Evolutionary conservation across 2,797 vertebrate species (phyloP), one percentile per base, ranked within the genome.

Genomic region (Esox lucius): DNA sequence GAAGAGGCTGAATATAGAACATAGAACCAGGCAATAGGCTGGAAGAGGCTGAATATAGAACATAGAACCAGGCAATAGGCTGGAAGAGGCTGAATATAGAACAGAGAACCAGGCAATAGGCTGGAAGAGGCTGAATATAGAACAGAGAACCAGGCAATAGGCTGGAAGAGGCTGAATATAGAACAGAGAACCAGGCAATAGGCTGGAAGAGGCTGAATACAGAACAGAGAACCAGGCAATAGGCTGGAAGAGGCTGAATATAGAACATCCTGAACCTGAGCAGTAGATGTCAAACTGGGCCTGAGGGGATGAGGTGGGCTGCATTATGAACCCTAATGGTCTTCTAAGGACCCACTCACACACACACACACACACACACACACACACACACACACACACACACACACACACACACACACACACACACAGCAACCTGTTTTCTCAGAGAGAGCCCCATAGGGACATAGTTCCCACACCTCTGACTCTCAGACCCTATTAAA

Each of bases 251-350:
- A 26, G 16, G 15, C 9, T 75, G 59, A 75, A 75, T 51, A 86
- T 74, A 65, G 79, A 88, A 78, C 77, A 78, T 64, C 84, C 71
- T 91, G 90, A 91, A 89, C 90, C 85, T 86, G 83, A 84, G 76
- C 71, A 64, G 82, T 84, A 85, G 92, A 91, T 92, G 94, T 94
- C 93, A 93, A 83, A 74, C 81, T 85, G 75, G 88, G 91, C 93
- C 92, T 80, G 87, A 86, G 92, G 93, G 92, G 88, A 91, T 88
- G 83, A 85, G 80, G 83, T 82, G 85, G 85, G 86, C 85, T 83
- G 91, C 90, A 92, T 94, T 93, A 92, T 81, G 79, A 70, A 83
- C 88, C 77, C 86, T 93, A 93, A 93, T 92, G 89, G 90, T 84
- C 87, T 91, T 89, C 81, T 82, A 68, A 74, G 80, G 67, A n/a